Evolutionary conservation across 2,113 vertebrate genomes (phyloP).

Genomic region (Vireo altiloquus): DNA sequence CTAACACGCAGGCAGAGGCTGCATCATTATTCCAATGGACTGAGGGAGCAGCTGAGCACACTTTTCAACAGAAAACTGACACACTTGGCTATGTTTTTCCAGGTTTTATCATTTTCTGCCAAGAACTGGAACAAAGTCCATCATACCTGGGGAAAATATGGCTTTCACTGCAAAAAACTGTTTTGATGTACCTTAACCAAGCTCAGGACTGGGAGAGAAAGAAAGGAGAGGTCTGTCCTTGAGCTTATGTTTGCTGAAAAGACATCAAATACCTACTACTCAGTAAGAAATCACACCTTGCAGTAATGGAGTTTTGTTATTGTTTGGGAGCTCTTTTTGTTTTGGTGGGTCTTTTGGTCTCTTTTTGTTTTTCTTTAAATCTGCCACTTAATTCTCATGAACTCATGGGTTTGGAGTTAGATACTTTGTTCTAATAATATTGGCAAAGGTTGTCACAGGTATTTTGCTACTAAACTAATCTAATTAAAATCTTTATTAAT

Average conservation of each 20-base stretch:
- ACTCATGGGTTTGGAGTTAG: not conserved
- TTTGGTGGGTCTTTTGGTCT: rapidly evolving
- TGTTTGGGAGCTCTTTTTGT: rapidly evolving
- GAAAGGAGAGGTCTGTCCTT: not conserved
- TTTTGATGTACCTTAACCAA: not conserved
- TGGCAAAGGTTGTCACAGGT: not conserved
- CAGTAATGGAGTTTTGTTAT: not conserved
- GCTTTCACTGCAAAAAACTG: not conserved
- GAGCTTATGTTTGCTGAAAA: not conserved
- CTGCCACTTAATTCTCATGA: not conserved
- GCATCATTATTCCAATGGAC: not conserved
- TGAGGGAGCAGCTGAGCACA: not conserved
- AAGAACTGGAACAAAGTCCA: not conserved
- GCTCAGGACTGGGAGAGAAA: not conserved
- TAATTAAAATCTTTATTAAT: not conserved
- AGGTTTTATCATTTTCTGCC: not conserved
- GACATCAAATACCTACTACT: not conserved
- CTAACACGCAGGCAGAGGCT: rapidly evolving
- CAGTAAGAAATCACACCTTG: not conserved
- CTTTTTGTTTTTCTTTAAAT: not conserved
- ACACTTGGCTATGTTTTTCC: not conserved
- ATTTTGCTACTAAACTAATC: not conserved
- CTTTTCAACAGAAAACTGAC: too few relatives aligned
- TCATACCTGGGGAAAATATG: not conserved
- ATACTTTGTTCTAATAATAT: not conserved